Evolutionary conservation across 2,797 vertebrate species (phyloP), one percentile per base, ranked within the genome.

Genomic region (Coendou prehensilis): DNA sequence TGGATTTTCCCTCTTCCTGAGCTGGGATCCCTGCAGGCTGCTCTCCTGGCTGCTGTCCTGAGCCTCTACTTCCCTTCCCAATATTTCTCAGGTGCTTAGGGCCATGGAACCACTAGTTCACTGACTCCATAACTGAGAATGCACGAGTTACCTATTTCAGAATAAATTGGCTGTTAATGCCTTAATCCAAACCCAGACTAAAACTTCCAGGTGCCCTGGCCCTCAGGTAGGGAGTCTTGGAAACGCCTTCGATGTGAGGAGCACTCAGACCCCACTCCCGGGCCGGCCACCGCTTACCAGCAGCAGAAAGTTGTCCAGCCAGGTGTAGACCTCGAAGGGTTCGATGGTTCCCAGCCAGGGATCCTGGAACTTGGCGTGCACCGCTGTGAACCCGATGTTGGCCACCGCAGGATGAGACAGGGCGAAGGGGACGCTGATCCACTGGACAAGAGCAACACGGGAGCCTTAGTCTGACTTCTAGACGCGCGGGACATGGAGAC

Each of bases 351-450:
- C 99, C 97, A 99, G 99, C 99, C 99, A 99, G 47, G 99, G 99
- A 2, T 98, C 98, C 98, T 99, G 99, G 98, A 99, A 99, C 96
- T 99, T 98, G 6, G 98, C 50, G 75, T 99, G 98, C 93, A 99
- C 98, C 26, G 99, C 99, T 0, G 99, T 99, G 93, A 99, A 98
- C 26, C 99, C 98, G 56, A 99, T 99, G 98, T 99, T 99, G 18
- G 99, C 98, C 97, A 99, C 99, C 30, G 99, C 99, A 79, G 99
- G 98, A 97, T 99, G 99, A 93, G 98, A 99, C 98, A 99, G 97
- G 0, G 99, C 99, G 91, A 99, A 99, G 11, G 99, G 99, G 41
- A 99, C 99, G 3, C 99, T 99, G 98, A 99, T 98, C 99, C 99
- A 99, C 99, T 99, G 98, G 50, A 97, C 98, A 98, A 98, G 83